phyloP scores from a whole-genome alignment of 2,113 vertebrate genomes.

The Corythornis cristatus region DNA sequence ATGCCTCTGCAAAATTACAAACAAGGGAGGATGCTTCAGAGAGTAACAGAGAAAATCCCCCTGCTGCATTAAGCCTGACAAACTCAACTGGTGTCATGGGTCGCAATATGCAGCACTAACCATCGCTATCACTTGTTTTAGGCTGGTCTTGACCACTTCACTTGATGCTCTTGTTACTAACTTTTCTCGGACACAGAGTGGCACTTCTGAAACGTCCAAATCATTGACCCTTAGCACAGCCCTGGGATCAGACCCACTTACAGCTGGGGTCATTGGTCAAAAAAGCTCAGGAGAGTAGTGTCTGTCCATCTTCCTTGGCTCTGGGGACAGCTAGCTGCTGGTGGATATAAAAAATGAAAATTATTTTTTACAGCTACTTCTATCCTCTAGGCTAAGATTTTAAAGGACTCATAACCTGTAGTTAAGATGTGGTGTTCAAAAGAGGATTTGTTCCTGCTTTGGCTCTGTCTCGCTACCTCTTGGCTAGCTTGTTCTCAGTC shows the following conservation, averaged over 20 bases:
- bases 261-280: fast-evolving
- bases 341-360: background rate
- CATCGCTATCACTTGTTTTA: background rate
- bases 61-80: background rate
- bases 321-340: background rate
- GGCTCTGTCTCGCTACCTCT: background rate
- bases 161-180: background rate
- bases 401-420: background rate
- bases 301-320: background rate
- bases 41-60: background rate
- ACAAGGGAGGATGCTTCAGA: background rate
- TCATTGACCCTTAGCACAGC: background rate
- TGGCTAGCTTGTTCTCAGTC: background rate
- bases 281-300: background rate
- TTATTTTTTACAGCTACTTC: background rate
- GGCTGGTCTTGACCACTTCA: background rate
- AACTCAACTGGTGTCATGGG: background rate
- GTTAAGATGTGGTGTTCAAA: background rate
- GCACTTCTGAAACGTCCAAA: background rate
- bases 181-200: fast-evolving
- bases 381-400: background rate
- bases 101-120: background rate
- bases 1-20: background rate
- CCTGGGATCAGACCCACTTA: background rate
- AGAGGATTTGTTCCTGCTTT: background rate